Conservation (phyloP, 1,140 invertebrate genomes). For the Drosophila ananassae region DNA sequence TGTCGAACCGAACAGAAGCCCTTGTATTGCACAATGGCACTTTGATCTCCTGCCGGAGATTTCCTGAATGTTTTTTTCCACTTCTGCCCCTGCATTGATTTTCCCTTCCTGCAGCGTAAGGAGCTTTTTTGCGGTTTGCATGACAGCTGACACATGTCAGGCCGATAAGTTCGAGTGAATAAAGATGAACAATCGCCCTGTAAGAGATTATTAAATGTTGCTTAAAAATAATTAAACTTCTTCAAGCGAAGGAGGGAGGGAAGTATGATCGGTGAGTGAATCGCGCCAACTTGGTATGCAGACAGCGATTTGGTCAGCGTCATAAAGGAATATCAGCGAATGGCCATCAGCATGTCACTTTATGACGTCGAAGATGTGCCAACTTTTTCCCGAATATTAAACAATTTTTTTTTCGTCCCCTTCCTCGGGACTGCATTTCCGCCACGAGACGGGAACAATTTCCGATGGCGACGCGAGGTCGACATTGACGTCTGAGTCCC, state of each 20-base stretch:
- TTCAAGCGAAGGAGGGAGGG: background rate
- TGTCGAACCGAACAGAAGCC: constrained; percentile 10
- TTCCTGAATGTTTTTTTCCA: constrained; percentile 28
- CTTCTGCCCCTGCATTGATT: constrained; percentile 42
- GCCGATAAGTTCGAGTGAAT: constrained; percentile 50
- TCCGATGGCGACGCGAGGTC: constrained; percentile 50
- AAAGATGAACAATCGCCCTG: constrained; percentile 53
- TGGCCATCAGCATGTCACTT: constrained; percentile 44
- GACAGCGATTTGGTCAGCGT: constrained; percentile 38
- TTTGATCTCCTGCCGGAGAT: constrained; percentile 60
- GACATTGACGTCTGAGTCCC: constrained; percentile 48
- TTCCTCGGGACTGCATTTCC: constrained; percentile 15
- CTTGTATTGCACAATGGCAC: constrained; percentile 54
- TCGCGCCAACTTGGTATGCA: constrained; percentile 37
- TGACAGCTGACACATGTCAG: constrained; percentile 58
- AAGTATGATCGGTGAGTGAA: background rate
- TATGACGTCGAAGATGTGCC: constrained; percentile 43
- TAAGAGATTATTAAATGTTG: constrained; percentile 53
- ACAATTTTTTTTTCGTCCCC: constrained; percentile 22
- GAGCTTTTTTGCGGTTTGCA: constrained; percentile 40
- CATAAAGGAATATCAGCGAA: constrained; percentile 48
- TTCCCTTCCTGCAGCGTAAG: constrained; percentile 21
- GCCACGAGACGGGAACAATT: constrained; percentile 24
- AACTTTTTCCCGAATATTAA: constrained; percentile 58
- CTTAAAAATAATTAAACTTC: constrained; percentile 56